A percentile compares a stretch with the other conserved stretches of the same genome.
These are phyloP conservation scores for Drosophila peninsularis DNA, from an alignment of 2,888 invertebrate genomes.

Conservation along the genomic window DNA sequence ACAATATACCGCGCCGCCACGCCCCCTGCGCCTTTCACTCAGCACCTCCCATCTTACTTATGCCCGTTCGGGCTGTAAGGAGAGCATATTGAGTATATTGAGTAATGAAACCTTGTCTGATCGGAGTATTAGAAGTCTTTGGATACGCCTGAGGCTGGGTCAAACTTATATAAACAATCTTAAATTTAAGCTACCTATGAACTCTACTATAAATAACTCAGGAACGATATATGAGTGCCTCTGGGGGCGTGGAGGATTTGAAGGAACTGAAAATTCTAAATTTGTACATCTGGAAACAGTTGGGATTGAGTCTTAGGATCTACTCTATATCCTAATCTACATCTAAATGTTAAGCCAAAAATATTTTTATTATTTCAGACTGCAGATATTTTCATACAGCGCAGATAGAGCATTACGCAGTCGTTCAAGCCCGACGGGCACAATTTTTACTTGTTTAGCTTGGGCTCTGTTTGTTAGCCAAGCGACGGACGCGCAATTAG, in stretches of 20 bases:
- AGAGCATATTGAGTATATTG: background rate
- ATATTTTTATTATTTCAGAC: background rate
- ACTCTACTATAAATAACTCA: background rate
- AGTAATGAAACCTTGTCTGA: too few species aligned
- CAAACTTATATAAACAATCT: background rate
- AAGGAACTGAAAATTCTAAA: background rate
- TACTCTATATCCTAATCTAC: background rate
- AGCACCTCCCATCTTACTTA: background rate
- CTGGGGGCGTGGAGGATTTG: background rate
- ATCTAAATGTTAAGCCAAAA: background rate
- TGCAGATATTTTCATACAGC: background rate
- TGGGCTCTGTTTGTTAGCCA: conserved; percentile 62
- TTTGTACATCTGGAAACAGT: background rate
- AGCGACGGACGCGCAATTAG: conserved; percentile 63
- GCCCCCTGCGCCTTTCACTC: background rate
- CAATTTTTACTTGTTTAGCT: conserved; percentile 21
- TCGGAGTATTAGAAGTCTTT: too few species aligned
- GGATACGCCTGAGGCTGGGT: too few species aligned
- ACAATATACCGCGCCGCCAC: conserved; percentile 22
- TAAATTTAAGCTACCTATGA: background rate
- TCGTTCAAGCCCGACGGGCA: background rate
- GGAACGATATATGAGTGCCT: background rate
- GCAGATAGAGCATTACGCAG: background rate
- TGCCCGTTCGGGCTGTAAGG: background rate
- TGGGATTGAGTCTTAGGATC: background rate